Percentiles rank a stretch among this genome's conserved stretches.
phyloP scores from a whole-genome alignment of 2,797 vertebrate genomes.

The Prionace glauca region DNA sequence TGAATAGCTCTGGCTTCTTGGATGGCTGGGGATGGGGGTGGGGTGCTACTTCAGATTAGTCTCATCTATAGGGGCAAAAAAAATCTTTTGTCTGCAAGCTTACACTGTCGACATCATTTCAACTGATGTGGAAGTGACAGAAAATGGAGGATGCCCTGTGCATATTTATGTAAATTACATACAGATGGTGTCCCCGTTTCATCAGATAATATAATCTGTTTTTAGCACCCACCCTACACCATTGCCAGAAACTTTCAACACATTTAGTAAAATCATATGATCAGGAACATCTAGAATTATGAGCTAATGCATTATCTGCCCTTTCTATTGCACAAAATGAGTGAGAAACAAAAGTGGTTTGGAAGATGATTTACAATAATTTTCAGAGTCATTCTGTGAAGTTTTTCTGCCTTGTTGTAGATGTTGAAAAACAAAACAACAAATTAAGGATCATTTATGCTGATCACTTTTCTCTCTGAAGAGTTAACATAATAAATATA shows the following conservation, averaged over 20 bases:
- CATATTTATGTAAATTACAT: slow-evolving; percentile 63
- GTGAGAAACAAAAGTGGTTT: background rate
- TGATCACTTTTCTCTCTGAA: background rate
- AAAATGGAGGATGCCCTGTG: slow-evolving; percentile 67
- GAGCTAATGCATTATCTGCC: background rate
- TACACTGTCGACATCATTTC: slow-evolving; percentile 66
- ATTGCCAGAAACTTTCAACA: slow-evolving; percentile 17
- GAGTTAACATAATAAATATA: background rate
- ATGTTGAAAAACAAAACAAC: background rate
- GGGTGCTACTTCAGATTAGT: slow-evolving; percentile 65
- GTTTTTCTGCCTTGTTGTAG: background rate
- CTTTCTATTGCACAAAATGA: background rate
- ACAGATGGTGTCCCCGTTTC: slow-evolving; percentile 44
- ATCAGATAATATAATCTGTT: background rate
- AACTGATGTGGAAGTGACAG: slow-evolving; percentile 61
- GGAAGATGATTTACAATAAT: background rate
- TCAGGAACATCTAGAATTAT: background rate
- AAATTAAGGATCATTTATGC: background rate
- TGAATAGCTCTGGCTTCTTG: slow-evolving; percentile 59
- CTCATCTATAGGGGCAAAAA: slow-evolving; percentile 47
- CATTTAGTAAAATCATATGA: background rate
- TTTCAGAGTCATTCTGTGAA: background rate
- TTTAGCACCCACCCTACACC: slow-evolving; percentile 12
- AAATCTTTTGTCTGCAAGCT: slow-evolving; percentile 52
- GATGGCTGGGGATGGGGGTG: slow-evolving; percentile 51